Base-by-base conservation (phyloP, 2,888 invertebrate species). In the Melipona bicolor region DNA sequence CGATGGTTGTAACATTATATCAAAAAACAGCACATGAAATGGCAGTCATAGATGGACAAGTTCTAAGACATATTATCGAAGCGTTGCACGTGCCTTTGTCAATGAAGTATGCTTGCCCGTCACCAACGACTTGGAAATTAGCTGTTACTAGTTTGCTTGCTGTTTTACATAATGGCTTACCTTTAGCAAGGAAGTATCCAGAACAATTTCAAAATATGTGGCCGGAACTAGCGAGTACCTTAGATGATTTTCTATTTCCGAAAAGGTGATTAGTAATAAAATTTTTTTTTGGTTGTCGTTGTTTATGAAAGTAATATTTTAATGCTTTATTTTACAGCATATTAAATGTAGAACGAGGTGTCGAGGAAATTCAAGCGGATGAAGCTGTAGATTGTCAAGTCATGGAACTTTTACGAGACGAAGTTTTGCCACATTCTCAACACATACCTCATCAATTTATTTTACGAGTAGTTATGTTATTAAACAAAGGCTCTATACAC, bases 231-330 rank as follows among this genome's bases (percentile, higher is more conserved):
- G 98, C 98, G 0, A 96, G 96, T 74, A 97, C 98, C 0, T 95
- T 99, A 59, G 98, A 99, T 91, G 97, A 98, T 77, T 99, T 99
- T 94, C 96, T 99, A 80, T 99, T 99, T 93, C 97, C 98, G 15
- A 96, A 96, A 92, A 97, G 96, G 97, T 97, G 95, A 94, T 62
- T 56, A 24, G 4, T 4, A 43, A 59, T 49, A 24, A 24, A 56
- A 0, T 43, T 36, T 5, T 5, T 3, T 24, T 56, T n/a, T 11
- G 11, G 21, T 64, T 13, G 11, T 64, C 4, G 11, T 32, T 62
- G 19, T 13, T 32, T 32, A 3, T 64, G 19, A 36, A 32, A 21
- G 2, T 64, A 64, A 64, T 21, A 64, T 32, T 64, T 32, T 32
- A 21, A 5, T 32, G 11, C 32, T 64, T 36, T 62, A 75, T 81